Conservation (phyloP, 2,113 vertebrate genomes). For the Anseranas semipalmata region DNA sequence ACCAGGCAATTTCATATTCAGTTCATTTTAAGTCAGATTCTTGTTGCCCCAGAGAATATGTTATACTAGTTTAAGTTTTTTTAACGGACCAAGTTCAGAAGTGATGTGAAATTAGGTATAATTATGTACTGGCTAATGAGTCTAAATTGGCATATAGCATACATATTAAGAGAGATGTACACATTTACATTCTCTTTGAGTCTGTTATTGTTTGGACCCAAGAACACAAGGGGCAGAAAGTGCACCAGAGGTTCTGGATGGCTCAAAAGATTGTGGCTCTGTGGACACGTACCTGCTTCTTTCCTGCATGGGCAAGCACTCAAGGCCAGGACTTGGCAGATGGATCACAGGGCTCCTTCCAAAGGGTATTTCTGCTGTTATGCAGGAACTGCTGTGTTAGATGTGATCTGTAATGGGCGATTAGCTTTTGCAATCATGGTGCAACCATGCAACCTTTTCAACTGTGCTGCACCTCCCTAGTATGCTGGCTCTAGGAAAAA, state of each 20-base stretch:
- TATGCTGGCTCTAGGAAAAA: background rate
- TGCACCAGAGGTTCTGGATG: background rate
- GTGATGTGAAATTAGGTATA: background rate
- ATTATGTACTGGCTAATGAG: background rate
- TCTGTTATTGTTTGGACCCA: background rate
- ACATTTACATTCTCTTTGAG: background rate
- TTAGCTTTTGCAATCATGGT: background rate
- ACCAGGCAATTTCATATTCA: background rate
- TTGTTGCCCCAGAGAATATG: background rate
- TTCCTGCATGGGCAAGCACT: background rate
- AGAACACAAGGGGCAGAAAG: background rate
- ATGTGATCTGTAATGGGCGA: background rate
- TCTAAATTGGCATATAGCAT: background rate
- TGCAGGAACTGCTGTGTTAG: background rate
- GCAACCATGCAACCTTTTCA: background rate
- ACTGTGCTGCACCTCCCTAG: background rate
- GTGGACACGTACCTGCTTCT: background rate
- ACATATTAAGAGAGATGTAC: background rate
- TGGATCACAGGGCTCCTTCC: background rate
- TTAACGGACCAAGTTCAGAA: conserved; percentile 5
- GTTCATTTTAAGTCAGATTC: conserved; percentile 14
- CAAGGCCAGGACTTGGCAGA: background rate
- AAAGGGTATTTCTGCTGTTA: background rate
- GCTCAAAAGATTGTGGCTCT: background rate
- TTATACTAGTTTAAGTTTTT: background rate